These are phyloP conservation scores for Galemys pyrenaicus DNA, from an alignment of 2,113 vertebrate genomes.

Conservation along the genomic window DNA sequence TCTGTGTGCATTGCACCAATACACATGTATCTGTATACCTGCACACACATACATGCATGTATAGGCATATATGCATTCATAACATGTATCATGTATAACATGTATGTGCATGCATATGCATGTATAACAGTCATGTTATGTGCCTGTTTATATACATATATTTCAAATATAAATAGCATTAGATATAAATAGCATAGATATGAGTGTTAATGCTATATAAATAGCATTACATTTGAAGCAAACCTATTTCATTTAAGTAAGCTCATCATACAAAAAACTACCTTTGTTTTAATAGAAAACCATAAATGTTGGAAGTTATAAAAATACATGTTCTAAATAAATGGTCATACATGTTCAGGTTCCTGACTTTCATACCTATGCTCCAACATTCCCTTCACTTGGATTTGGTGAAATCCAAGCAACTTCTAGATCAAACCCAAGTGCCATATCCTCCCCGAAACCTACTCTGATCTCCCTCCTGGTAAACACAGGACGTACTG, in stretches of 20 bases:
- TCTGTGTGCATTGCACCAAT: no score
- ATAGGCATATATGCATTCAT: no score
- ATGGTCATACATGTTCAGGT: background rate
- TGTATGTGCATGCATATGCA: no score
- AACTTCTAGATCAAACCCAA: background rate
- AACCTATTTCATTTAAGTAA: background rate
- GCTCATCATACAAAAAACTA: background rate
- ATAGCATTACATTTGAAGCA: background rate
- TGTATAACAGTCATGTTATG: no score
- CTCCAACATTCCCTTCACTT: background rate
- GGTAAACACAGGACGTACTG: background rate
- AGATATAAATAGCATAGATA: no score
- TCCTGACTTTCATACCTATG: background rate
- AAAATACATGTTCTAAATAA: background rate
- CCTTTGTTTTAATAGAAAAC: constrained; percentile 6
- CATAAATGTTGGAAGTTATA: background rate
- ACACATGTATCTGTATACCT: background rate
- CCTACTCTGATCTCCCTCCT: background rate
- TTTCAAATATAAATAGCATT: background rate
- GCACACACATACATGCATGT: no score
- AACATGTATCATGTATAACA: background rate
- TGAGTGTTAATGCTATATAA: no score
- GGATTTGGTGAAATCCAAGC: background rate
- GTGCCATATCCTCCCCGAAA: background rate
- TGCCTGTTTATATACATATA: background rate